Percentiles rank a stretch among this genome's conserved stretches.
Conservation (phyloP, 2,113 vertebrate genomes). For the Orycteropus afer region DNA sequence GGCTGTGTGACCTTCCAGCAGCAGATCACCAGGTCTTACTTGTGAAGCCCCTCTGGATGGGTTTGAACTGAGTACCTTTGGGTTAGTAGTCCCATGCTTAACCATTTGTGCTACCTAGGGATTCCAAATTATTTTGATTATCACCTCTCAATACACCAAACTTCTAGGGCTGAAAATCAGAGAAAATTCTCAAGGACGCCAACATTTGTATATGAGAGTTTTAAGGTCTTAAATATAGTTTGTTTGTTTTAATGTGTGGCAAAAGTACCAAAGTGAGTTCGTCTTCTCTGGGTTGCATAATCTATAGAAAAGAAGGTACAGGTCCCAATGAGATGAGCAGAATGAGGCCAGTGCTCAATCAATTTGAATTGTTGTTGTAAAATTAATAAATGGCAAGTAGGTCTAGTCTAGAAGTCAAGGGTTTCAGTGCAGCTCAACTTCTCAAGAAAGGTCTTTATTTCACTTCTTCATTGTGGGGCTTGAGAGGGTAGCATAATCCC, state of each 20-base stretch:
- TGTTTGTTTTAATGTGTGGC: background rate
- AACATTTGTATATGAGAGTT: conserved; percentile 33
- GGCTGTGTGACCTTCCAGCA: background rate
- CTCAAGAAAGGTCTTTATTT: background rate
- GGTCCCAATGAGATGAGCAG: conserved; percentile 20
- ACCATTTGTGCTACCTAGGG: background rate
- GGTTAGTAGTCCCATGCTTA: background rate
- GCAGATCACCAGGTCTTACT: no score
- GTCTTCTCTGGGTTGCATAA: conserved; percentile 50
- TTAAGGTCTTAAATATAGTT: conserved; percentile 51
- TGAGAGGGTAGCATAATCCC: background rate
- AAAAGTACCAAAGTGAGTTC: conserved; percentile 55
- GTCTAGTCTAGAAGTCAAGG: background rate
- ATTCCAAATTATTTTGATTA: conserved; percentile 5
- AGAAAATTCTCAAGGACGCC: conserved; percentile 45
- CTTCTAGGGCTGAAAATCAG: background rate
- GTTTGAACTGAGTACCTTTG: no score
- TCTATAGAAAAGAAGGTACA: conserved; percentile 49
- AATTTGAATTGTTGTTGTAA: background rate
- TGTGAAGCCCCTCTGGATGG: no score
- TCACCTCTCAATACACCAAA: background rate
- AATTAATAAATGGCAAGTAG: background rate
- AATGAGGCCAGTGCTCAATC: background rate
- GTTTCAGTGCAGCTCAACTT: background rate
- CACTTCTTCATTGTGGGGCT: background rate